These are phyloP conservation scores for Sarcophaga subvicina DNA, from an alignment of 2,888 invertebrate species.

Conservation along the genomic window DNA sequence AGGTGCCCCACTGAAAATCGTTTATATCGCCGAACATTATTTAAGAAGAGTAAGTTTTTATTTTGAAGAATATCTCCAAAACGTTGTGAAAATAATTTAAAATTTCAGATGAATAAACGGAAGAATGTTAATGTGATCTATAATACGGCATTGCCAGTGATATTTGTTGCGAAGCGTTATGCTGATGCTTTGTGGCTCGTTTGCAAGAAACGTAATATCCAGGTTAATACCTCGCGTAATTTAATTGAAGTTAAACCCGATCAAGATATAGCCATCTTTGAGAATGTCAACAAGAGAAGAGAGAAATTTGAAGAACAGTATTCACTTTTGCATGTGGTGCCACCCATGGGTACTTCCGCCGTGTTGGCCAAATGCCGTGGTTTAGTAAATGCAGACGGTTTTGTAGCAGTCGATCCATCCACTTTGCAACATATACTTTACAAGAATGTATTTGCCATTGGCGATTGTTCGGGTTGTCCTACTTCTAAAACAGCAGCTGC, in stretches of 20 bases:
- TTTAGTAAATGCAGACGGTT: constrained; percentile 89
- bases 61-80: too few relatives aligned
- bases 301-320: constrained; percentile 84
- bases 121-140: constrained; percentile 89
- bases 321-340: constrained; percentile 93
- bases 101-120: constrained; percentile 86
- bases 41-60: constrained; percentile 86
- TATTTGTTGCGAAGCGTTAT: constrained; percentile 97
- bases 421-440: constrained; percentile 92
- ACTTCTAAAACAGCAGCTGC: constrained; percentile 99
- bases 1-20: constrained; percentile 98
- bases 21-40: constrained; percentile 94
- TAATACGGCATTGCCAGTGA: constrained; percentile 92
- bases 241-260: constrained; percentile 88
- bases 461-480: constrained; percentile 95
- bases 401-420: constrained; percentile 89
- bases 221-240: constrained; percentile 89
- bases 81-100: not conserved
- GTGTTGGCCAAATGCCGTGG: constrained; percentile 84
- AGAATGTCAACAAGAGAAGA: constrained; percentile 85
- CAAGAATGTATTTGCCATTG: constrained; percentile 95
- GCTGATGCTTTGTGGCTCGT: constrained; percentile 92
- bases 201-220: constrained; percentile 88
- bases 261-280: constrained; percentile 90
- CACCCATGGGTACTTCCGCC: constrained; percentile 92